Conservation (phyloP, 1,140 invertebrate species). For the Nephotettix cincticeps region DNA sequence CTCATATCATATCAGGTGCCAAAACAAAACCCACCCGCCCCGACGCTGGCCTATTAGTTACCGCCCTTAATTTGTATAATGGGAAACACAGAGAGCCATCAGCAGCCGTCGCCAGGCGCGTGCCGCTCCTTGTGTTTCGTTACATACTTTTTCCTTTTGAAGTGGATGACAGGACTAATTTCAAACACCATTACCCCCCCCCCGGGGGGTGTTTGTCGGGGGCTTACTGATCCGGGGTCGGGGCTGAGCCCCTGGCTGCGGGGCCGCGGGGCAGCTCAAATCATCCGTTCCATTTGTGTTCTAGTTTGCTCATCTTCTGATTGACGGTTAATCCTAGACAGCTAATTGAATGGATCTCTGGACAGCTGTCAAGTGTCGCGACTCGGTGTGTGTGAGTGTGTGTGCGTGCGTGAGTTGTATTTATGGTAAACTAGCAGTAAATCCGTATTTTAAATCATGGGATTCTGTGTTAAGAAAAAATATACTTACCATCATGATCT, state of each 20-base stretch:
- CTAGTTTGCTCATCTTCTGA: slow-evolving; percentile 6
- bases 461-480: too few species aligned
- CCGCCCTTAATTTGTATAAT: slow-evolving; percentile 16
- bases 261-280: not conserved
- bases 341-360: slow-evolving; percentile 8
- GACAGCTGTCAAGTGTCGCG: not conserved
- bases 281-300: not conserved
- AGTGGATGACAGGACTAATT: slow-evolving; percentile 21
- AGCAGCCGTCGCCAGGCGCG: not conserved
- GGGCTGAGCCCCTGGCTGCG: not conserved
- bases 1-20: not conserved
- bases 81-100: not conserved
- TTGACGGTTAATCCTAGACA: slow-evolving; percentile 11
- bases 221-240: not conserved
- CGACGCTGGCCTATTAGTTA: slow-evolving; percentile 7
- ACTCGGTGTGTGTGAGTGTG: too few species aligned
- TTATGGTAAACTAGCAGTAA: too few species aligned
- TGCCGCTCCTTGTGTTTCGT: slow-evolving; percentile 9
- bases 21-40: not conserved
- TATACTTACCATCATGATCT: too few species aligned
- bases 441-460: too few species aligned
- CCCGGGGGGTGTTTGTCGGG: not conserved
- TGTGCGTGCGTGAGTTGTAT: too few species aligned
- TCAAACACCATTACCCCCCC: slow-evolving; percentile 15
- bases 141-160: slow-evolving; percentile 22